Evolutionary conservation across 2,888 invertebrate genomes (phyloP), one percentile per base, ranked within the genome.

Genomic region (Epistrophe grossulariae): DNA sequence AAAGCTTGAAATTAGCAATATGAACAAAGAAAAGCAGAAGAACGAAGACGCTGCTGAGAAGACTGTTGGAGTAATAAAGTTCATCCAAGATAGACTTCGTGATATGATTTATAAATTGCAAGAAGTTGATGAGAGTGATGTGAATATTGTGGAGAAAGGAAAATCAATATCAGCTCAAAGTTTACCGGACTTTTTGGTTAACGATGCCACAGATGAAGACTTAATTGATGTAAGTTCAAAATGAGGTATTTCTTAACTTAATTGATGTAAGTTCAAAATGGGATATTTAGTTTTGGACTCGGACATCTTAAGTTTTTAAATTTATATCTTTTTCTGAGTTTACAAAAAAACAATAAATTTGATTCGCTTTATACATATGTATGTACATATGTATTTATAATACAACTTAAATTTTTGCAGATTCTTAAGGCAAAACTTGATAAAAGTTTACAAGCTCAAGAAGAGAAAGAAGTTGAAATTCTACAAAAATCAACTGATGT

Each of bases 1-100:
- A 0, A 96, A 96, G 91, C 92, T 92, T 3, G 93, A 94, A 88
- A 96, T 96, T 81, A 91, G 92, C 31, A 92, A 93, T 57, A 94
- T 95, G 84, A 91, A 91, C n/a, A 84, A 90, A 28, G 93, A 93
- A 10, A 93, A 93, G 35, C 90, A 92, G 59, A 91, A 92, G 59
- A 93, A 93, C 60, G 90, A 92, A 9, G 90, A 91, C 68, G 92
- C 92, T n/a, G 91, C 92, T 8, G 91, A 90, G 28, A 91, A 91
- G 24, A 91, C 92, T 0, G 88, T 90, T 80, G 90, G 89, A 0
- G 90, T 92, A 1, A 89, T 93, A 0, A 91, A 92, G 80, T 91
- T 91, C 40, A 91, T 93, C 7, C 91, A 91, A 43, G 91, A 92
- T 19, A 91, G 91, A 62, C 90, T 93, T n/a, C 90, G 91, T 35